Conservation (phyloP, 2,797 vertebrate species). For the Eupleurogrammus muticus region DNA sequence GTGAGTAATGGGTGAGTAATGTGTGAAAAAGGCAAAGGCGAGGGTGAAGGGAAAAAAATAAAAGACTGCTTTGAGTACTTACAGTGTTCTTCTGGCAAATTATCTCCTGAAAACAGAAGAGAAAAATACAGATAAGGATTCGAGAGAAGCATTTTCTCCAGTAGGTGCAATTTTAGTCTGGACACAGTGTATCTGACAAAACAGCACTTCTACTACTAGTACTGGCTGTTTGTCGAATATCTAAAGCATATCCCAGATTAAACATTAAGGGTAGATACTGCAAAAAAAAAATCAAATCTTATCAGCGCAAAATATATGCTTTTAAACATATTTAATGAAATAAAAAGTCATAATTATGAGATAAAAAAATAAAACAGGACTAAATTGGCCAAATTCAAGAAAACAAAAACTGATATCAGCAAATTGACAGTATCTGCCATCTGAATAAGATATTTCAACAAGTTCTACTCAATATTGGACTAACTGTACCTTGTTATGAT, state of each 20-base stretch:
- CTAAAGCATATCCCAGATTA: background rate
- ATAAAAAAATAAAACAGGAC: too few species aligned
- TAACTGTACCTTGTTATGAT: too few species aligned
- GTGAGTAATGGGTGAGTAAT: slow-evolving; percentile 55
- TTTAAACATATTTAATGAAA: too few species aligned
- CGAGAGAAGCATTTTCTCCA: slow-evolving; percentile 24
- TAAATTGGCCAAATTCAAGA: too few species aligned
- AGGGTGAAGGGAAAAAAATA: background rate
- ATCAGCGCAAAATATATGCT: too few species aligned
- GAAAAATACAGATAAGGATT: slow-evolving; percentile 43
- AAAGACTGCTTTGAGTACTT: slow-evolving; percentile 80
- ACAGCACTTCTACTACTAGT: too few species aligned
- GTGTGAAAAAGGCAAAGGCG: slow-evolving; percentile 59
- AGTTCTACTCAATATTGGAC: too few species aligned
- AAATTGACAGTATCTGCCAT: too few species aligned
- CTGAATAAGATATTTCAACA: too few species aligned
- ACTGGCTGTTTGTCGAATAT: background rate
- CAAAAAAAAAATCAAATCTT: background rate
- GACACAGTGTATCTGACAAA: background rate
- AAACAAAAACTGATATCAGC: too few species aligned
- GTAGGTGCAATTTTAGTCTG: slow-evolving; percentile 3
- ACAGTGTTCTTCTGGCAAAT: slow-evolving; percentile 99
- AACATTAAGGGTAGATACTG: background rate
- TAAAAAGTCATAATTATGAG: too few species aligned
- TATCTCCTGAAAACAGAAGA: slow-evolving; percentile 89